phyloP scores from a whole-genome alignment of 2,113 vertebrate species.

The Urocolius indicus region DNA sequence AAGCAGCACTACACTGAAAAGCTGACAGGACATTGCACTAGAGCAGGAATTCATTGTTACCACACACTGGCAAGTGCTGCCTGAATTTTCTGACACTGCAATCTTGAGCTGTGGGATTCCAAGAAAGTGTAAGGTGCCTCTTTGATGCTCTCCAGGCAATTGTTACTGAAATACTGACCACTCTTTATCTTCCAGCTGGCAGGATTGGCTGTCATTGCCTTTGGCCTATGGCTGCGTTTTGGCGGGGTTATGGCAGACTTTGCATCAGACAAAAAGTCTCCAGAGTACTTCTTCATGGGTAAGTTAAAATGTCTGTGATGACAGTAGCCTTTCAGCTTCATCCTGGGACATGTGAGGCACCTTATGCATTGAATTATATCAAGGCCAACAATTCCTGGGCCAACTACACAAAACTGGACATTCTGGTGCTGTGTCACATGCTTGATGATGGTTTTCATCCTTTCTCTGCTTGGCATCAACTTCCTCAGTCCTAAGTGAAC shows the following conservation, averaged over 20 bases:
- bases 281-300: conserved; percentile 92
- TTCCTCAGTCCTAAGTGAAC: background rate
- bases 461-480: background rate
- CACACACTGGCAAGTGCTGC: background rate
- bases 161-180: background rate
- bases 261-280: conserved; percentile 82
- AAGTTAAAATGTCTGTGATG: conserved; percentile 67
- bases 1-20: background rate
- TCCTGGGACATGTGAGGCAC: background rate
- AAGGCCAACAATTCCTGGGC: background rate
- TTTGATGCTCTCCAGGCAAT: background rate
- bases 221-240: conserved; percentile 94
- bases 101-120: background rate
- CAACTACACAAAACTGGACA: background rate
- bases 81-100: background rate
- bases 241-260: conserved; percentile 86
- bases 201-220: conserved; percentile 89
- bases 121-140: background rate
- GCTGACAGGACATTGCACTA: background rate
- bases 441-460: background rate
- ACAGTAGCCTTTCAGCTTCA: background rate
- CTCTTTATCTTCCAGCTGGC: conserved; percentile 84
- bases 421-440: background rate
- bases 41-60: background rate
- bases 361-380: background rate